Percentiles rank a stretch among this genome's conserved stretches.
phyloP scores from a whole-genome alignment of 2,797 vertebrate species.

The Hypotaenidia philippensis region DNA sequence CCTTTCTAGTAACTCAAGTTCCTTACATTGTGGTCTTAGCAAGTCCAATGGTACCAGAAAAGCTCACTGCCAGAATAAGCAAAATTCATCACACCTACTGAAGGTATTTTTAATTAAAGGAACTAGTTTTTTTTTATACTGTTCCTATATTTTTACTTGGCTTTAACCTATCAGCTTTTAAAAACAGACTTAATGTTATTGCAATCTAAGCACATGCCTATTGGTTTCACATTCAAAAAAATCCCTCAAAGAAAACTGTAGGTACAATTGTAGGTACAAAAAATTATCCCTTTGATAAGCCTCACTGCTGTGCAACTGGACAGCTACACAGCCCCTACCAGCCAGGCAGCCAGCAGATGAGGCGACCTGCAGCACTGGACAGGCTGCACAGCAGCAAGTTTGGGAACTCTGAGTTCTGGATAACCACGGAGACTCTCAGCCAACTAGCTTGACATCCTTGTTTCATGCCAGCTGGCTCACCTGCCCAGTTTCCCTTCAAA shows the following conservation, averaged over 20 bases:
- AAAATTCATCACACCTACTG: neutral
- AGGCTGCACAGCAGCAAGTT: neutral
- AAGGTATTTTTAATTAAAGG: neutral
- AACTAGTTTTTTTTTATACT: neutral
- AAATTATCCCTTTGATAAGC: neutral
- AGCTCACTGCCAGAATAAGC: neutral
- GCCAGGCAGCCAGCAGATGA: neutral
- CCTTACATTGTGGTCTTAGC: neutral
- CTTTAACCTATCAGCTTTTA: neutral
- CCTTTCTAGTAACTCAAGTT: neutral
- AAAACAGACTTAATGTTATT: neutral
- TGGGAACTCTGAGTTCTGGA: neutral
- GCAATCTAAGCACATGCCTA: neutral
- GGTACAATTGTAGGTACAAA: neutral
- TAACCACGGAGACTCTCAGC: neutral
- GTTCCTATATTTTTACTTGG: neutral
- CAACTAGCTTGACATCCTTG: neutral
- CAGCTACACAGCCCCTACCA: neutral
- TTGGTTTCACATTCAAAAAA: neutral
- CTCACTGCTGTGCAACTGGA: neutral
- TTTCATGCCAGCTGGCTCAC: neutral
- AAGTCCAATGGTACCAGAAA: neutral
- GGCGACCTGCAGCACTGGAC: neutral
- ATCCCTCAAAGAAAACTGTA: neutral
- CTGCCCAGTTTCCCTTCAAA: neutral